phyloP scores from a whole-genome alignment of 2,113 vertebrate genomes.

The Nerophis ophidion region DNA sequence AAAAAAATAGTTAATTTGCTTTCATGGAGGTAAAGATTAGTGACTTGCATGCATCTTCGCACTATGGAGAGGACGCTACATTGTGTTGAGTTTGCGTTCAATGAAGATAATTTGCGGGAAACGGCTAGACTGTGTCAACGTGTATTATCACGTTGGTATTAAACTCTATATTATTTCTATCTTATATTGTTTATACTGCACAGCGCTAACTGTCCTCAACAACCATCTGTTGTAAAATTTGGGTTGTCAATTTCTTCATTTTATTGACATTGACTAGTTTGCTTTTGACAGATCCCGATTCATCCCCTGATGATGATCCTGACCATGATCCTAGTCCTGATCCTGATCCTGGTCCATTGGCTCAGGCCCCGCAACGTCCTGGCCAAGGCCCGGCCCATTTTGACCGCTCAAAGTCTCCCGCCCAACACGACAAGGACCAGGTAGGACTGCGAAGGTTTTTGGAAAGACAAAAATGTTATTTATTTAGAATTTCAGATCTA shows the following conservation, averaged over 20 bases:
- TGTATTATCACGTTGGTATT: no score
- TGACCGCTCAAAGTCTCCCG: conserved; percentile 46
- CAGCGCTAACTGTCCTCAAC: neutral
- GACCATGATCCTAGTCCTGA: neutral
- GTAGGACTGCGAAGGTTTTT: conserved; percentile 15
- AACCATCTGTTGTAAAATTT: neutral
- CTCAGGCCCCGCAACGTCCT: conserved; percentile 51
- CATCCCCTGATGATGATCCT: conserved; percentile 62
- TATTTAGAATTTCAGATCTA: neutral
- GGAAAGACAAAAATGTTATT: neutral
- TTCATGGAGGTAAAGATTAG: no score
- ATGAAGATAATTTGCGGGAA: no score
- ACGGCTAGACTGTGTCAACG: no score
- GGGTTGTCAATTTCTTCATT: neutral
- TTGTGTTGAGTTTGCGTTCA: no score
- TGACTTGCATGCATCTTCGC: no score
- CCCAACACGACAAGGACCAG: conserved; percentile 53
- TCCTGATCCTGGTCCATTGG: conserved; percentile 53
- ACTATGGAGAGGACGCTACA: no score
- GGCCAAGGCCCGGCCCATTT: conserved; percentile 57
- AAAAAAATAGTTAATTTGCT: no score
- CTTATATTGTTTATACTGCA: no score
- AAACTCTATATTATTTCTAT: no score
- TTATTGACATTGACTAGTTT: neutral
- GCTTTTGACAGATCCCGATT: conserved; percentile 55